These are phyloP conservation scores for Rhagonycha fulva DNA, from an alignment of 2,888 invertebrate species.

Conservation along the genomic window DNA sequence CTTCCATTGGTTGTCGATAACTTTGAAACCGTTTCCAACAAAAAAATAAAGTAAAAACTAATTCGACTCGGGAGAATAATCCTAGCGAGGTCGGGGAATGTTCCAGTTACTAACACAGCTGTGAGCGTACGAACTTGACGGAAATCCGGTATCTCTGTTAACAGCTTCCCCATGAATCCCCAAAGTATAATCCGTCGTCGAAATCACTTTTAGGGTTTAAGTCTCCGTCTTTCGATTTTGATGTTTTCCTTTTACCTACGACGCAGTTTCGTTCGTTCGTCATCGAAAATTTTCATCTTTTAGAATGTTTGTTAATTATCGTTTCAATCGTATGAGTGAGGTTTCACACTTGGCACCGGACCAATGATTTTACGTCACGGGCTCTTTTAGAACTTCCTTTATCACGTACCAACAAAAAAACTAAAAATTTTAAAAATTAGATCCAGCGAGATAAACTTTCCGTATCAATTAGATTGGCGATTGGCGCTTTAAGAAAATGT, in stretches of 20 bases:
- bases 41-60: background rate
- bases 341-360: conserved; percentile 21
- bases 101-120: conserved; percentile 42
- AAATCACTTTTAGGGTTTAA: background rate
- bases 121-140: conserved; percentile 46
- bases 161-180: conserved; percentile 7
- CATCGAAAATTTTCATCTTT: background rate
- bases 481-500: background rate
- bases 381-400: conserved; percentile 22
- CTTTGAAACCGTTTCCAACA: background rate
- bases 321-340: conserved; percentile 1
- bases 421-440: background rate
- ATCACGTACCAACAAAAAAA: conserved; percentile 2
- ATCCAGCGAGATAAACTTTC: background rate
- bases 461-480: background rate
- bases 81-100: background rate
- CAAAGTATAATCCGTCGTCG: background rate
- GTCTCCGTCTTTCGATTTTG: background rate
- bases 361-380: conserved; percentile 20
- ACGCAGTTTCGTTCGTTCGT: background rate
- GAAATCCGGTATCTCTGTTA: conserved; percentile 48
- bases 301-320: conserved; percentile 18
- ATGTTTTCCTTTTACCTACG: background rate
- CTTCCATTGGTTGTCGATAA: background rate
- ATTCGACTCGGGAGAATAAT: background rate